These are phyloP conservation scores for Lepisosteus oculatus DNA, from an alignment of 2,113 vertebrate genomes.

Conservation along the genomic window DNA sequence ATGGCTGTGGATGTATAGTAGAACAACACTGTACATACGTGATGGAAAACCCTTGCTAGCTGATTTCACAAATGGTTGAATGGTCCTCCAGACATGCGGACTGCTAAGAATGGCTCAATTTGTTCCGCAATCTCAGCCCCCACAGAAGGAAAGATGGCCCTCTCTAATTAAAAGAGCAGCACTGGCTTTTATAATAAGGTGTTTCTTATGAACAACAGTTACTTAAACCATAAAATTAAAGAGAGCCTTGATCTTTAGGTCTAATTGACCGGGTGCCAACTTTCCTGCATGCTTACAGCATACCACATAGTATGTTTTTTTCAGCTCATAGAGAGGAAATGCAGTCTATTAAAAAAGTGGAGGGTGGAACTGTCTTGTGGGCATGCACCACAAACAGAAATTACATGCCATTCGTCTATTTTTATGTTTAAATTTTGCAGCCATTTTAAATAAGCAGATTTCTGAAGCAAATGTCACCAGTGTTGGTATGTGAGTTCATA, in stretches of 20 bases:
- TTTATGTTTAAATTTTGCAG: background rate
- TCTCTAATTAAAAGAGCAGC: slow-evolving; percentile 12
- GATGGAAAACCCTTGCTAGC: background rate
- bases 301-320: slow-evolving; percentile 6
- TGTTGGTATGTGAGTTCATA: background rate
- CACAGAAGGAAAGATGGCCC: slow-evolving; percentile 9
- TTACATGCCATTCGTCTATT: slow-evolving; percentile 16
- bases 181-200: slow-evolving; percentile 19
- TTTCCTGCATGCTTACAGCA: slow-evolving; percentile 10
- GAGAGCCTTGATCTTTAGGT: slow-evolving; percentile 15
- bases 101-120: background rate
- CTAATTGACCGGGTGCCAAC: slow-evolving; percentile 18
- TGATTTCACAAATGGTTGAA: background rate
- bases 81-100: background rate
- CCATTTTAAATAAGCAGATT: background rate
- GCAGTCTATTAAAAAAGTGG: slow-evolving; percentile 15
- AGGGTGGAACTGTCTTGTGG: slow-evolving; percentile 6
- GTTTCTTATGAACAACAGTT: slow-evolving; percentile 8
- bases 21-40: background rate
- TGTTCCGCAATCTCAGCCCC: background rate
- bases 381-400: slow-evolving; percentile 1
- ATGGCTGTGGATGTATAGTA: background rate
- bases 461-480: background rate
- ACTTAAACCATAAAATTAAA: slow-evolving; percentile 19
- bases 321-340: background rate